Base-by-base conservation (phyloP, 2,113 vertebrate genomes). In the Chloropsis hardwickii region DNA sequence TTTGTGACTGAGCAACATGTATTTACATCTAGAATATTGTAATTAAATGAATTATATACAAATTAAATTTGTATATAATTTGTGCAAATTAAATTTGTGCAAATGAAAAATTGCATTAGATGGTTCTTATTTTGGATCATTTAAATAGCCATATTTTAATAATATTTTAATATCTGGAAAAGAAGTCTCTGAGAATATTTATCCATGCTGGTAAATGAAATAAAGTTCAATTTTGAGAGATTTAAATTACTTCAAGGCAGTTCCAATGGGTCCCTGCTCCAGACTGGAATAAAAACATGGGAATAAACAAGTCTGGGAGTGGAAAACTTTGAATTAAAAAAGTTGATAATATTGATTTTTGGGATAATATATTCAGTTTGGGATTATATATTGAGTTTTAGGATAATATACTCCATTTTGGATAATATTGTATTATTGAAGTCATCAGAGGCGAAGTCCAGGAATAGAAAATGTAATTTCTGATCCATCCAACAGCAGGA, bases 361-460 rank as follows among this genome's bases (percentile, higher is more conserved):
- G 67, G 25, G 25, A 9, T 42, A 19, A 22, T 14, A 10, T 1
- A 29, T 42, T 60, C 44, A 9, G 2, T 60, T 29, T 50, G 54
- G 54, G 65, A 11, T n/a, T 10, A 18, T 4, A 8, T 2, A 12
- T 10, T 23, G 24, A 58, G 23, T 33, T 81, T 57, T 48, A 27
- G 42, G 51, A 12, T 18, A 5, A 58, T 3, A 24, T 1, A 18
- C 23, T 50, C 9, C 2, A 1, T 31, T 53, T 53, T 7, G 27
- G 81, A 1, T 31, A 27, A 19, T 21, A 14, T 5, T 16, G 12
- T 22, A 12, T 31, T 47, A 77, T 4, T 51, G 15, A 64, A 77
- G 24, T 5, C 28, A 24, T 21, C 67, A 61, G 60, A 54, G 51
- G 2, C 21, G 5, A 64, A 76, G 64, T 17, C 37, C 42, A 74